Evolutionary conservation across 2,888 invertebrate genomes (phyloP), one percentile per base, ranked within the genome.

Genomic region (Nemurella pictetii): DNA sequence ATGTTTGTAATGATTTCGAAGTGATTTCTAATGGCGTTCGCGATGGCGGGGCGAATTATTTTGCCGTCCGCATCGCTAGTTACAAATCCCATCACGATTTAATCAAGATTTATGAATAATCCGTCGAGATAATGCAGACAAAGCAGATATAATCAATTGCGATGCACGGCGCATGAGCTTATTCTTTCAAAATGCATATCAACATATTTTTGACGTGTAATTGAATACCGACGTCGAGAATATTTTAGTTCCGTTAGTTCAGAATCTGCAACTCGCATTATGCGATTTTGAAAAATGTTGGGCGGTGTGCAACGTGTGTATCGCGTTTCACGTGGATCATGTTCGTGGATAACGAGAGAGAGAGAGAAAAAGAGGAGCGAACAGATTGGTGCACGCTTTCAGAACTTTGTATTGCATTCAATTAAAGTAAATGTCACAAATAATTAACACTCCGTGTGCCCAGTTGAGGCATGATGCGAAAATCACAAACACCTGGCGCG

Each of bases 1-100:
- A 29, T 78, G 20, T 78, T n/a, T 78, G 9, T 75, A 78, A 78
- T 78, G 29, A 78, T 78, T 7, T 78, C 78, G 78, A 29, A 78
- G 78, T 78, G 78, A 78, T 78, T 78, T 78, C 30, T 30, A 28
- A 29, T 78, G 30, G 78, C 26, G 12, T 55, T 2, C 55, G 55
- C 20, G 55, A 55, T 55, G 20, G 55, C 55, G 12, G 1, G 55
- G 20, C 55, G 55, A 55, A 20, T 55, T 55, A 55, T 55, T 55
- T 55, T 55, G 55, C 20, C 3, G 55, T 20, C 1, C 20, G 55
- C 55, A 55, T 55, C 15, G 20, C 5, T 55, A 55, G 55, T 55
- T 55, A 20, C 55, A 55, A 55, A 55, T 55, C 55, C 55, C 55
- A 55, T 55, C 55, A 55, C 55, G 55, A 55, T 55, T 55, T 55